Evolutionary conservation across 2,113 vertebrate genomes (phyloP), one percentile per base, ranked within the genome.

Genomic region (Dendrocopos noguchii): DNA sequence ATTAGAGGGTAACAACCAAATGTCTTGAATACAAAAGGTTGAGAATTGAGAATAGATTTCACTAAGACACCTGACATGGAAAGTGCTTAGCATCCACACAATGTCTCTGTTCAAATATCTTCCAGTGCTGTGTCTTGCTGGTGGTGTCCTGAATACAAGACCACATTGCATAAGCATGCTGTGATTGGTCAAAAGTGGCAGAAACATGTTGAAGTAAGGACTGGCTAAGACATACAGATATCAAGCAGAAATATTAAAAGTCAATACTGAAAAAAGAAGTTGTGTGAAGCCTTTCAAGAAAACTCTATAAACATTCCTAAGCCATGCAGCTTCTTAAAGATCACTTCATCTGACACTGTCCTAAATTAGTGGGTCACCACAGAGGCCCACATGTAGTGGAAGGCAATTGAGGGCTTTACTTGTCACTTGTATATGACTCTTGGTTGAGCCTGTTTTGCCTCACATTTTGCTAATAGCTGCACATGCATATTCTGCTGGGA

Each of bases 61-160:
- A 44, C 7, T 4, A 80, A 56, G n/a, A 63, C 29, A 55, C 20
- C 46, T 34, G 10, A 9, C 0, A 0, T 27, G 34, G 42, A 78
- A 4, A 44, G 3, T 20, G 12, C 17, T 12, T 27, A 55, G 31
- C 36, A 81, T 42, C 24, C 34, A 74, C 7, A 13, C 7, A 44
- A 29, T 0, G 0, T 18, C 25, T 84, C 34, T 76, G 10, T 80
- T 71, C 20, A 27, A n/a, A 5, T 53, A 31, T 8, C 18, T 50
- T 80, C 8, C 46, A 59, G 19, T 4, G 8, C 14, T 64, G 21
- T 33, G 50, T 53, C 53, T 31, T 86, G 18, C 14, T 56, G 27
- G n/a, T 28, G 15, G 7, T 83, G 74, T 77, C 47, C 33, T 66
- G 10, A 70, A 36, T 33, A 39, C 1, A 5, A 88, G 50, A 57